These are phyloP conservation scores for Apteryx owenii DNA, from an alignment of 2,113 vertebrate species.

Conservation along the genomic window DNA sequence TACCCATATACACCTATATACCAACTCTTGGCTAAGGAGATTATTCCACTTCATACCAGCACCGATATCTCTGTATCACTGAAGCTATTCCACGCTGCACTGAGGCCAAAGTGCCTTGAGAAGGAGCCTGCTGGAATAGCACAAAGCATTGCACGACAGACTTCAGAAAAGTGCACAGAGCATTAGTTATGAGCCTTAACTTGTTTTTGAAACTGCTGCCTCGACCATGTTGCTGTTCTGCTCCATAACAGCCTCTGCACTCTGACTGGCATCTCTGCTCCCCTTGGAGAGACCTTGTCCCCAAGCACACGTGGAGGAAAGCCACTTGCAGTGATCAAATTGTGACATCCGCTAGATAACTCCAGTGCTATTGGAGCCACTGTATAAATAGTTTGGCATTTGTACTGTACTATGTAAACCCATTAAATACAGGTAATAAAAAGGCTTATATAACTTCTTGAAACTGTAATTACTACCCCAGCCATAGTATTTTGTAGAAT, in stretches of 20 bases:
- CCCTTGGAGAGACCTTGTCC: neutral
- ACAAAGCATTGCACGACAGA: neutral
- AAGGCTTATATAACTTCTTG: constrained; percentile 33
- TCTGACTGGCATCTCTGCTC: neutral
- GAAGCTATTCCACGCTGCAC: neutral
- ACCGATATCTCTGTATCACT: neutral
- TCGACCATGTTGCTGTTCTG: neutral
- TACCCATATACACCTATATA: neutral
- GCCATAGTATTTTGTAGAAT: neutral
- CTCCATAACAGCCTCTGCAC: neutral
- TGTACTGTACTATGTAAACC: constrained; percentile 18
- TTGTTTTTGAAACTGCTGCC: neutral
- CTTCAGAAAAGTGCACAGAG: neutral
- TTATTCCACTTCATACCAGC: neutral
- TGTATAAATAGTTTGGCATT: neutral
- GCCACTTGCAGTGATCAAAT: neutral
- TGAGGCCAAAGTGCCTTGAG: neutral
- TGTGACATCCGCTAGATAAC: neutral
- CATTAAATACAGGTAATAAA: constrained; percentile 26
- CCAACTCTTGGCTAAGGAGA: neutral
- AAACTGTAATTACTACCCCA: constrained; percentile 4
- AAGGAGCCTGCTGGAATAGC: neutral
- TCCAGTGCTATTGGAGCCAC: neutral
- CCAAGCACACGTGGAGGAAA: neutral
- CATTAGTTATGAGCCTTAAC: neutral